Base-by-base conservation (phyloP, 2,113 vertebrate genomes). In the Syngnathus typhle region DNA sequence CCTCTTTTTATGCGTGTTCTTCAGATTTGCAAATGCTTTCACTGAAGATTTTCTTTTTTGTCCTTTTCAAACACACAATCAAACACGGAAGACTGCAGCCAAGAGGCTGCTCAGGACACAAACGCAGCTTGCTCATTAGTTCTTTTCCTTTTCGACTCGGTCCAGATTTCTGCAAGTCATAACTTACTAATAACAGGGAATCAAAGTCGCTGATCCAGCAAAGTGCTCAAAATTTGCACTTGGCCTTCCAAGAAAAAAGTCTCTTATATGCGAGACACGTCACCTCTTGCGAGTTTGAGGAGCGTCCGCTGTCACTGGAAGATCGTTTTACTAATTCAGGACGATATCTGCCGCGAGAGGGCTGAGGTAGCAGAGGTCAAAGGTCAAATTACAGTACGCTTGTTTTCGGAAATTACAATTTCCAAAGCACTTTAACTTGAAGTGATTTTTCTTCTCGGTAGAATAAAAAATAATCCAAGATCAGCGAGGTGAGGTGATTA, bases 41-140 rank as follows among this genome's bases (percentile, higher is more conserved):
- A 76, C 81, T 74, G 38, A 36, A 37, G 6, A 68, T 74, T 64
- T 32, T 32, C n/a, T 32, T 32, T 32, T 32, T 32, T 2, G 63
- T 59, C 66, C 60, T 72, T 64, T 74, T 70, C 70, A 68, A 56
- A 75, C 69, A 49, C 37, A 27, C 70, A 47, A 58, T 36, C 18
- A 60, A 60, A 60, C 38, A 67, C 44, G 55, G 76, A 64, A 71
- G 82, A 79, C 84, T 82, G 81, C 83, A 82, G 83, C 79, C 85
- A 82, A 73, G 66, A 74, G 76, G 69, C 74, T 83, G 76, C 72
- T 61, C 65, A 71, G 82, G 75, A 85, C 80, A 75, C 80, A 76
- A 77, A 84, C 84, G 84, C 80, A 85, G 84, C 80, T 82, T 84
- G 88, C 84, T 89, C 86, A 88, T 89, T 89, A 88, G 84, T 84